A percentile compares a stretch with the other conserved stretches of the same genome.
Conservation (phyloP, 92 coral and sea anemone species). For the Micromussa lordhowensis region DNA sequence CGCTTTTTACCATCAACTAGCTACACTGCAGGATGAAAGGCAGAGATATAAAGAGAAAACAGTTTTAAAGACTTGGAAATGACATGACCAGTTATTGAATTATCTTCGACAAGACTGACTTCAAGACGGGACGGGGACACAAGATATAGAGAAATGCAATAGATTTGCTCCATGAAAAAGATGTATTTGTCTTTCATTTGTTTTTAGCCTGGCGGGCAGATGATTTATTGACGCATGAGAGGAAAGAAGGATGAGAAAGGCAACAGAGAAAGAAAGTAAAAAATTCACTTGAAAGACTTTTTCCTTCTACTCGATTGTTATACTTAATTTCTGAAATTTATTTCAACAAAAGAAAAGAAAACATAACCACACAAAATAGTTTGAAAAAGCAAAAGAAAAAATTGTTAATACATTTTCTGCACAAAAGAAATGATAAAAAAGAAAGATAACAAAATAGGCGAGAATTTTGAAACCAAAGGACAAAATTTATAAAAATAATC, state of each 20-base stretch:
- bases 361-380: background rate
- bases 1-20: background rate
- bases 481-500: too few relatives aligned
- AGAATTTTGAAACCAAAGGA: too few relatives aligned
- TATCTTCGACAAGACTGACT: too few relatives aligned
- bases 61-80: too few relatives aligned
- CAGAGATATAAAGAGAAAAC: too few relatives aligned
- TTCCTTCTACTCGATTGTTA: background rate
- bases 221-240: background rate
- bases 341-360: background rate
- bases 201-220: constrained; percentile 18
- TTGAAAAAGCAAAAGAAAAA: background rate
- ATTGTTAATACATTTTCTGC: background rate
- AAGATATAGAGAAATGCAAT: too few relatives aligned
- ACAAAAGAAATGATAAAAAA: too few relatives aligned
- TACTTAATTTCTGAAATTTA: too few relatives aligned
- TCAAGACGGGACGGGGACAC: too few relatives aligned
- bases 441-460: too few relatives aligned
- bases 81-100: too few relatives aligned
- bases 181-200: background rate
- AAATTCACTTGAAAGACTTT: background rate
- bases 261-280: background rate
- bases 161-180: too few relatives aligned
- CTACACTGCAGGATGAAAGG: background rate
- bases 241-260: background rate